These are phyloP conservation scores for Ceratina japonica DNA, from an alignment of 1,140 invertebrate species.

Conservation along the genomic window DNA sequence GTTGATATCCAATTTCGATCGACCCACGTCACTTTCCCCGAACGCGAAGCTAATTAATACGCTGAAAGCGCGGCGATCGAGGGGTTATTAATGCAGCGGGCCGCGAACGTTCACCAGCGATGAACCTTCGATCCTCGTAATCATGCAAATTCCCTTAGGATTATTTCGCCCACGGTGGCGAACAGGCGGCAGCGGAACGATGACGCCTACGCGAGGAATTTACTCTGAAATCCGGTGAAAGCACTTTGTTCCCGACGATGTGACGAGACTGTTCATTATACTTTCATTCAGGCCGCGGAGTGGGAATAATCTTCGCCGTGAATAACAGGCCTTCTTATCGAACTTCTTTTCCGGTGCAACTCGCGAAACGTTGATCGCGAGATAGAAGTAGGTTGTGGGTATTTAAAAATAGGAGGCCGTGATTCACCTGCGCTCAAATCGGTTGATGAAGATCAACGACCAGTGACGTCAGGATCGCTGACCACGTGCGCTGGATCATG, in stretches of 20 bases:
- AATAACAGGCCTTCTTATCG: too few species aligned
- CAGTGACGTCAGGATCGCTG: constrained; percentile 50
- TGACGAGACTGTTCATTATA: too few species aligned
- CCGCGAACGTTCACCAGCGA: background rate
- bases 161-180: background rate
- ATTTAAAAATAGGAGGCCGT: constrained; percentile 9
- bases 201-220: background rate
- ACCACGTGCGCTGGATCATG: constrained; percentile 32
- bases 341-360: too few species aligned
- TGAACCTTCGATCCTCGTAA: background rate
- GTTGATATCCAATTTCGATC: background rate
- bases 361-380: too few species aligned
- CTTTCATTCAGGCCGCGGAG: too few species aligned
- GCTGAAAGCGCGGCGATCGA: background rate
- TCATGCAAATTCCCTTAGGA: background rate
- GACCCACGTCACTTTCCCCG: background rate
- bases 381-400: too few species aligned
- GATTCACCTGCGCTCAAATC: constrained; percentile 26
- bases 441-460: constrained; percentile 51
- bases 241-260: background rate
- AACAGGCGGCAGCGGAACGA: background rate
- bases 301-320: too few species aligned
- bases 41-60: background rate
- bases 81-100: background rate
- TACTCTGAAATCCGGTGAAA: background rate